phyloP scores from a whole-genome alignment of 2,113 vertebrate species.

The Oenanthe melanoleuca region DNA sequence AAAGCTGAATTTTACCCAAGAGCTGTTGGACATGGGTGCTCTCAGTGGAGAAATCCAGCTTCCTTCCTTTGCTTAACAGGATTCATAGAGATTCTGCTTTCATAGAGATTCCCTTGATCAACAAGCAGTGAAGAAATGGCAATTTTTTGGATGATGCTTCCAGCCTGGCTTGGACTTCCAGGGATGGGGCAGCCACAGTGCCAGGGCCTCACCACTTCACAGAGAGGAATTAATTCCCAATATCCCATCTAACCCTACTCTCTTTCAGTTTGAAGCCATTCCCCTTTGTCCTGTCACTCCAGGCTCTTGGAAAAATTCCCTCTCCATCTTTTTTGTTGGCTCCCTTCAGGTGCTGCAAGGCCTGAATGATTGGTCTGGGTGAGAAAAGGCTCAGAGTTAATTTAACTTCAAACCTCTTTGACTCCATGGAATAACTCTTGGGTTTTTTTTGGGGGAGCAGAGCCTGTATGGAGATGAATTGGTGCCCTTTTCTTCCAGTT shows the following conservation, averaged over 20 bases:
- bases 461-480: not conserved
- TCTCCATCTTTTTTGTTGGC: not conserved
- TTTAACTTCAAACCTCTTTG: not conserved
- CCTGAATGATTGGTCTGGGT: not conserved
- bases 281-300: not conserved
- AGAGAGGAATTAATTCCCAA: not conserved
- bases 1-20: not conserved
- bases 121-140: not conserved
- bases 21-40: accelerated
- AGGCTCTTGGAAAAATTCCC: not conserved
- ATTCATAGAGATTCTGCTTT: not conserved
- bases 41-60: not conserved
- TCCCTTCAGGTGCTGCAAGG: not conserved
- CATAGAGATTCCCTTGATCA: not conserved
- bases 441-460: not conserved
- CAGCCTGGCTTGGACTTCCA: not conserved
- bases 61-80: not conserved
- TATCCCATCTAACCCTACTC: not conserved
- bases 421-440: not conserved
- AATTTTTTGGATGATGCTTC: not conserved
- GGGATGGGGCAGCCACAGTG: not conserved
- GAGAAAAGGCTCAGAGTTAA: not conserved
- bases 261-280: not conserved
- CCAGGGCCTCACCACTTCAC: not conserved
- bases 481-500: not conserved